Base-by-base conservation (phyloP, 2,888 invertebrate species). In the Cryptocheilus praepositus region DNA sequence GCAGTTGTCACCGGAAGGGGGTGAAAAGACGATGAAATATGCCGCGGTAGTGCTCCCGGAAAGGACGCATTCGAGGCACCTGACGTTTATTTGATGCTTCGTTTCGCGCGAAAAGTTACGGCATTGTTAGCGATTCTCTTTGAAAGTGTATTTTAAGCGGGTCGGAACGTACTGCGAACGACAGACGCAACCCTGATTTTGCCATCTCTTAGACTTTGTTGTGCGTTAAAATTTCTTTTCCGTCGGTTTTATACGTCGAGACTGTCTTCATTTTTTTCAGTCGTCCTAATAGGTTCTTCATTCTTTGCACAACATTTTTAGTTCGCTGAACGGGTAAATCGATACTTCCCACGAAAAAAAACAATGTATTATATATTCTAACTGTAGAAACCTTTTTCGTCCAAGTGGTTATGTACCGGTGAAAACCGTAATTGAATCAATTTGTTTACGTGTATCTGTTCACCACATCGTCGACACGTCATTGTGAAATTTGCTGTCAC, bases 81-180 rank as follows among this genome's bases (percentile, higher is more conserved):
- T 49, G 16, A 36, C 49, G 49, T 49, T 49, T 49, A 49, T 49
- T 4, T 71, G 68, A 71, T 69, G 74, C 69, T 69, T 71, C 71
- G 71, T 71, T 74, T 71, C 64, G 71, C 64, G 59, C 61, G 58
- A 69, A 64, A 71, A 71, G 69, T 74, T 74, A 74, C 66, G 58
- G 66, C 67, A 53, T 57, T 25, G 57, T 28, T 73, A 44, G 61
- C 69, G 69, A 73, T 71, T 71, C 71, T 63, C 62, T 74, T 74
- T 69, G 71, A 71, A 59, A 64, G 56, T 66, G 71, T 66, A 68
- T 71, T 73, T 71, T 69, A 66, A 71, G 61, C 68, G 64, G 63
- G 65, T 68, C 61, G 58, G 62, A 64, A 61, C 63, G 68, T 68
- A 61, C 68, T 64, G 63, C 71, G 68, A 71, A 73, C 63, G 68